These are phyloP conservation scores for Trichomycterus rosablanca DNA, from an alignment of 2,113 vertebrate genomes.

Conservation along the genomic window DNA sequence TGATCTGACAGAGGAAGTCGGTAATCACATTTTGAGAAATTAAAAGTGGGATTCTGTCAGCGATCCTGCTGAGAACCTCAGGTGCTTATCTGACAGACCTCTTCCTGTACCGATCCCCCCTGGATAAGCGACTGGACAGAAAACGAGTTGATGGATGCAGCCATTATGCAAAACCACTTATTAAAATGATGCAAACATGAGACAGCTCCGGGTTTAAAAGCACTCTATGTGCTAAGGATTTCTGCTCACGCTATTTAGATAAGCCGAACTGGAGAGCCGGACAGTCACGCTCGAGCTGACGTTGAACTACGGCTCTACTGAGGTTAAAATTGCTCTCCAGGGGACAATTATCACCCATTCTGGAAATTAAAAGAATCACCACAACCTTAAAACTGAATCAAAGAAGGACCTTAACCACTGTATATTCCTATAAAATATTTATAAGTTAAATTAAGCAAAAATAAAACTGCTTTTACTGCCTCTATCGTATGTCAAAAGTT, in stretches of 20 bases:
- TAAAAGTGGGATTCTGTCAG: slow-evolving; percentile 6
- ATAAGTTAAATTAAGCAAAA: too few relatives aligned
- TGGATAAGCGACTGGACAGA: not conserved
- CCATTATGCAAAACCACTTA: slow-evolving; percentile 15
- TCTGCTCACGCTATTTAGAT: not conserved
- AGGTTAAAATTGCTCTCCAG: not conserved
- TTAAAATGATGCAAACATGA: not conserved
- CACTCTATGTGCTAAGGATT: slow-evolving; percentile 12
- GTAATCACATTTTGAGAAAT: slow-evolving; percentile 39
- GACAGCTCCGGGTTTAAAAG: slow-evolving; percentile 3
- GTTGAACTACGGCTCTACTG: not conserved
- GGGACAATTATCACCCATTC: too few relatives aligned
- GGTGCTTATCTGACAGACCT: slow-evolving; percentile 4
- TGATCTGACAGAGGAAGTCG: slow-evolving; percentile 19
- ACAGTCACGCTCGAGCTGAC: not conserved
- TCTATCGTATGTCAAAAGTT: too few relatives aligned
- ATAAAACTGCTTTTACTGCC: too few relatives aligned
- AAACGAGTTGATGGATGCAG: slow-evolving; percentile 17
- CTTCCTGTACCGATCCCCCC: not conserved
- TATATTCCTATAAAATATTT: too few relatives aligned
- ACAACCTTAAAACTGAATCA: too few relatives aligned
- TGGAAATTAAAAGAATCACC: too few relatives aligned
- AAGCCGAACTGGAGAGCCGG: not conserved
- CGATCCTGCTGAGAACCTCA: slow-evolving; percentile 12
- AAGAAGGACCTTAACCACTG: too few relatives aligned